Conservation (phyloP, 2,113 vertebrate genomes). For the Pelvicachromis taeniatus region DNA sequence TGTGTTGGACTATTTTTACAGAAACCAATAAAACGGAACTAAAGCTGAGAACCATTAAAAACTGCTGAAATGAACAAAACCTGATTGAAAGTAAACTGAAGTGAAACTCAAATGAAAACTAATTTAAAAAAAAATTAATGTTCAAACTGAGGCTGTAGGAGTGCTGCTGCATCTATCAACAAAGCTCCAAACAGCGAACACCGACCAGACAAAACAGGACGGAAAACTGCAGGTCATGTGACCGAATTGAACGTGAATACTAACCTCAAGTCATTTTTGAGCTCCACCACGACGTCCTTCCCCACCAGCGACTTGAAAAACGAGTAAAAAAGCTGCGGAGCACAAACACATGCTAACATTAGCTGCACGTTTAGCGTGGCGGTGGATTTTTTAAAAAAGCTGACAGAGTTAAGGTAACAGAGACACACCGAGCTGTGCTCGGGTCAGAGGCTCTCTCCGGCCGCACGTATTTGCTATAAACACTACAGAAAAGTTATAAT, state of each 20-base stretch:
- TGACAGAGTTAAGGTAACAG: background rate
- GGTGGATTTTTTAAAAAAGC: background rate
- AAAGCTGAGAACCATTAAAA: background rate
- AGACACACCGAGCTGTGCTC: background rate
- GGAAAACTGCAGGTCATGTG: background rate
- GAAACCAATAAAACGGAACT: background rate
- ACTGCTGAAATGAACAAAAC: background rate
- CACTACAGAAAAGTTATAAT: background rate
- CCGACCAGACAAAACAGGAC: background rate
- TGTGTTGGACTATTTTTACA: background rate
- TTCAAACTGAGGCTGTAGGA: background rate
- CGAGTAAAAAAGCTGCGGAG: constrained; percentile 87
- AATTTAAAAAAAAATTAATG: background rate
- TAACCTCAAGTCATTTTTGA: constrained; percentile 91
- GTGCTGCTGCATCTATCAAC: background rate
- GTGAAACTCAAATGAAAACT: background rate
- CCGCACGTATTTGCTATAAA: background rate
- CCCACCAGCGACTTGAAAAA: constrained; percentile 94
- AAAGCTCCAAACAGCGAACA: background rate
- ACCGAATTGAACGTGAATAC: constrained; percentile 46
- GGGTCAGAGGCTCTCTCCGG: background rate
- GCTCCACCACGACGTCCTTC: constrained; percentile 91
- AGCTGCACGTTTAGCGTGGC: background rate
- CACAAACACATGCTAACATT: background rate
- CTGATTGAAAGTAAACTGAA: background rate